Conservation (phyloP, 2,113 vertebrate genomes). For the Merops nubicus region DNA sequence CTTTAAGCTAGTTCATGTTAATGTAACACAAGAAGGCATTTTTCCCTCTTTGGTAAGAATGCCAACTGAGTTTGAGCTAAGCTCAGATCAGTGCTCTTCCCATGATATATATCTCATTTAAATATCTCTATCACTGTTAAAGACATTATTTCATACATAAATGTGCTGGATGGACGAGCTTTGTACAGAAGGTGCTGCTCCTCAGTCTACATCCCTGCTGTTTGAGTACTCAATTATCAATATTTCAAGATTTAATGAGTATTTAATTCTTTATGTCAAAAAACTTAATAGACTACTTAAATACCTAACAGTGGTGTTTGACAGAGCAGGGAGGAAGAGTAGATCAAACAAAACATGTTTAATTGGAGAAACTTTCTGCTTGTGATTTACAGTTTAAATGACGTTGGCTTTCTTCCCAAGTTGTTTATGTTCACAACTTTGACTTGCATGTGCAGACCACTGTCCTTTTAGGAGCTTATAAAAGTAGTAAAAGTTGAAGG, state of each 20-base stretch:
- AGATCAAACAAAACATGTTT: background rate
- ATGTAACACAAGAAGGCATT: background rate
- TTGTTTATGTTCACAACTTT: background rate
- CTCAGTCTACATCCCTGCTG: background rate
- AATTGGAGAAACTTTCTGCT: background rate
- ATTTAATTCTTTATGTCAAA: background rate
- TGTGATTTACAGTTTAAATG: background rate
- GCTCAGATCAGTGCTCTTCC: background rate
- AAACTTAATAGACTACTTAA: background rate
- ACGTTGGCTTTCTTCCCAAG: background rate
- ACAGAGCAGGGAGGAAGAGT: background rate
- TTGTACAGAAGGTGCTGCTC: background rate
- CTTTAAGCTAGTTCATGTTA: background rate
- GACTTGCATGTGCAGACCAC: conserved; percentile 60
- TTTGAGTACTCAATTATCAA: background rate
- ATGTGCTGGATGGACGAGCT: background rate
- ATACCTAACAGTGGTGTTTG: background rate
- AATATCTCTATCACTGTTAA: background rate
- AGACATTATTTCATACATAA: background rate
- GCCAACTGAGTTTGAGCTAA: background rate
- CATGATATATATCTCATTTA: background rate
- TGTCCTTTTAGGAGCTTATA: conserved; percentile 59
- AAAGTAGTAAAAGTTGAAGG: background rate
- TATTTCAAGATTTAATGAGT: background rate
- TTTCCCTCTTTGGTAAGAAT: background rate